These are phyloP conservation scores for Bibio marci DNA, from an alignment of 2,888 invertebrate species.

Conservation along the genomic window DNA sequence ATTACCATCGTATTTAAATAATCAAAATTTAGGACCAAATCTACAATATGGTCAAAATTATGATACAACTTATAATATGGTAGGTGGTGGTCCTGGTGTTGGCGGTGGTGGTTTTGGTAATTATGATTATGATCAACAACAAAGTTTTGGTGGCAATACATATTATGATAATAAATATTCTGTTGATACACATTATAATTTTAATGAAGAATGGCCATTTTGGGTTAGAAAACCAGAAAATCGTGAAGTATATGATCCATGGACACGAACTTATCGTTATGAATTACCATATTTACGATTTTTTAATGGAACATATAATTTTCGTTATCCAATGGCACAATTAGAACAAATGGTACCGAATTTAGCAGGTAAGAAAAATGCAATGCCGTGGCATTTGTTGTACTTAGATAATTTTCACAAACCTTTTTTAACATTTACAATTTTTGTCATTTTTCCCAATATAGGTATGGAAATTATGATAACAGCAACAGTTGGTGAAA, in stretches of 20 bases:
- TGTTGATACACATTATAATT: slow-evolving; percentile 56
- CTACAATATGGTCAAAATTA: slow-evolving; percentile 3
- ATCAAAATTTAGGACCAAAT: slow-evolving; percentile 1
- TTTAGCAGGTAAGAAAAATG: slow-evolving; percentile 61
- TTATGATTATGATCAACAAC: slow-evolving; percentile 6
- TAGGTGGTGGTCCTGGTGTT: slow-evolving; percentile 11
- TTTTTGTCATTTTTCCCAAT: too few relatives aligned
- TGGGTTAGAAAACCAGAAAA: slow-evolving; percentile 54
- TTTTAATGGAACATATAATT: slow-evolving; percentile 77
- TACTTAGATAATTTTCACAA: too few relatives aligned
- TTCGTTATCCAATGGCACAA: slow-evolving; percentile 72
- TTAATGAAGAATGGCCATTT: slow-evolving; percentile 64
- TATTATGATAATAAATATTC: slow-evolving; percentile 38
- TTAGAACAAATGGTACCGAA: slow-evolving; percentile 46
- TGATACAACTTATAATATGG: slow-evolving; percentile 12
- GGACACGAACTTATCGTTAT: slow-evolving; percentile 29
- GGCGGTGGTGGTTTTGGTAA: slow-evolving; percentile 19
- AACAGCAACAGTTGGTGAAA: slow-evolving; percentile 74
- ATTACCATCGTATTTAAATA: neutral
- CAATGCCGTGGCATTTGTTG: too few relatives aligned
- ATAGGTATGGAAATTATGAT: slow-evolving; percentile 62
- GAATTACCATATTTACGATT: slow-evolving; percentile 51
- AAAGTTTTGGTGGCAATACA: slow-evolving; percentile 23
- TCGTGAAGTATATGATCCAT: slow-evolving; percentile 24
- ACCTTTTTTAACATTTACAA: too few relatives aligned